Base-by-base conservation (phyloP, 2,797 vertebrate genomes). In the Tenualosa ilisha region DNA sequence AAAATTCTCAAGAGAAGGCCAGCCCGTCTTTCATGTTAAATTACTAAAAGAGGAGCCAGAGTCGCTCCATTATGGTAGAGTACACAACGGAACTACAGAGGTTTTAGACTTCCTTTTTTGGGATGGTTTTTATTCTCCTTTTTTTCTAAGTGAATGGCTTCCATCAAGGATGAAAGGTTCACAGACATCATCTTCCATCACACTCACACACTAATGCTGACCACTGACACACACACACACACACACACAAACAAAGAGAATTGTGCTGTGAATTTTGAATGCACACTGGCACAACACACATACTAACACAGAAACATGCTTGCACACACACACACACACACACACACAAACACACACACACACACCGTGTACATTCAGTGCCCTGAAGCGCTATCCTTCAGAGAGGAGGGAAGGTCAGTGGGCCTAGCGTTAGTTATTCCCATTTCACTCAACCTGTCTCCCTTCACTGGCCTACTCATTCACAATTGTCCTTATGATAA, bases 401-500 rank as follows among this genome's bases (percentile, higher is more conserved):
- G 89, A 89, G 87, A 3, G 68, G 8, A 90, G 90, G 87, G 93
- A 95, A 95, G 93, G 93, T 95, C 93, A 93, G 87, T 68, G 87
- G 91, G 91, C 90, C 91, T 84, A 46, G 13, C 90, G 90, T 88
- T 88, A 87, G 83, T 50, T 49, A 49, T 81, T 63, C 31, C 61
- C 75, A 43, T 12, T 46, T 31, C 81, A 46, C 46, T 61, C 68
- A 15, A 89, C 92, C 86, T 88, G 83, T 88, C 90, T 92, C 86
- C 87, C 88, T 89, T 92, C 91, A 88, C 89, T 88, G 88, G 87
- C 90, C 92, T 92, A 43, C 90, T 89, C 90, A 93, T 90, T 92
- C 91, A 94, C 92, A 92, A 91, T 92, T 88, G 93, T 92, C 92
- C 93, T 93, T 89, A 92, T 93, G 91, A 92, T 87, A 46, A 93